Evolutionary conservation across 2,888 invertebrate genomes (phyloP).

Genomic region (Patella pellucida): DNA sequence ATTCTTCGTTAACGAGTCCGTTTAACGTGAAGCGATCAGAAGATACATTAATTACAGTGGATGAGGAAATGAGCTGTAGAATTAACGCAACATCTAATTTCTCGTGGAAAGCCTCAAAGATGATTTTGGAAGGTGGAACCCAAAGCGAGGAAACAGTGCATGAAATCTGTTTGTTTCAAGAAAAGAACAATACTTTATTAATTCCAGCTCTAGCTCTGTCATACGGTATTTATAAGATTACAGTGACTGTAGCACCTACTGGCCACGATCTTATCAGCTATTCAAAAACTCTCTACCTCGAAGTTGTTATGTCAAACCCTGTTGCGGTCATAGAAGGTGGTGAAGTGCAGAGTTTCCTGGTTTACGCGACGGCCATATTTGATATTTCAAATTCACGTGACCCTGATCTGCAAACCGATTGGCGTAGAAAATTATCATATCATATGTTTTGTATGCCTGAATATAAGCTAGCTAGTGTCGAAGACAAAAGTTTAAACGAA

Average conservation of each 20-base stretch:
- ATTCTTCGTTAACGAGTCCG: slow-evolving; percentile 22
- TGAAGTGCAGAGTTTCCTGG: slow-evolving; percentile 47
- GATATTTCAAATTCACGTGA: slow-evolving; percentile 54
- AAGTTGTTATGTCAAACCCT: slow-evolving; percentile 53
- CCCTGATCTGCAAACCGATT: slow-evolving; percentile 50
- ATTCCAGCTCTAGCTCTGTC: slow-evolving; percentile 47
- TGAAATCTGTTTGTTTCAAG: slow-evolving; percentile 46
- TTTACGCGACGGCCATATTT: slow-evolving; percentile 53
- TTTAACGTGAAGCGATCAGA: slow-evolving; percentile 47
- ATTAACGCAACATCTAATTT: slow-evolving; percentile 37
- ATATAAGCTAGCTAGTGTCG: slow-evolving; percentile 26
- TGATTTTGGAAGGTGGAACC: slow-evolving; percentile 38
- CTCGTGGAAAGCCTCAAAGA: slow-evolving; percentile 54
- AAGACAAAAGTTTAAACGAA: slow-evolving; percentile 25
- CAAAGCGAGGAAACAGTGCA: slow-evolving; percentile 48
- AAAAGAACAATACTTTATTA: slow-evolving; percentile 38
- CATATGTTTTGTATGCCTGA: slow-evolving; percentile 60
- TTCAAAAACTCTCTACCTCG: slow-evolving; percentile 41
- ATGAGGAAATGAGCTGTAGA: slow-evolving; percentile 39
- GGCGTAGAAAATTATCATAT: slow-evolving; percentile 53
- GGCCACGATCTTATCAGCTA: slow-evolving; percentile 41
- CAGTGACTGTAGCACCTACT: slow-evolving; percentile 52
- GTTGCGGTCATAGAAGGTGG: slow-evolving; percentile 51
- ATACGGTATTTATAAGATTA: slow-evolving; percentile 57
- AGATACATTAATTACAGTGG: slow-evolving; percentile 47